Conservation (phyloP, 2,113 vertebrate genomes). For the Stomatorhinus ivindoensis region DNA sequence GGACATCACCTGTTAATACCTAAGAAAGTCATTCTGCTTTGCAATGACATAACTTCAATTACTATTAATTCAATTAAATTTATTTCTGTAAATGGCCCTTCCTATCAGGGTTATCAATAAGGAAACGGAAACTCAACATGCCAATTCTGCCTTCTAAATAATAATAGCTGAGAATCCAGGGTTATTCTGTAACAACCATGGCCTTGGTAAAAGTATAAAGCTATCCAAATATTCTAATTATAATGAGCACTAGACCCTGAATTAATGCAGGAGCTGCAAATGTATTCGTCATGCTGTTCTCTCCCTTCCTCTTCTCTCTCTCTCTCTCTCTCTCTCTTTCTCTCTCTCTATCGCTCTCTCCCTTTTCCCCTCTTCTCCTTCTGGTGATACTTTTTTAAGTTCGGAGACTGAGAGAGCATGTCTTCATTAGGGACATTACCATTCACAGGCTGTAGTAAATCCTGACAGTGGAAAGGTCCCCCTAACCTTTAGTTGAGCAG, state of each 20-base stretch:
- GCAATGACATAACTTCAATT: background rate
- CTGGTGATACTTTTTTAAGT: conserved; percentile 93
- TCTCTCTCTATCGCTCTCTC: conserved; percentile 28
- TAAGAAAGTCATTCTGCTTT: background rate
- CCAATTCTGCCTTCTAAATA: conserved; percentile 52
- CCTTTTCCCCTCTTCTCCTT: conserved; percentile 68
- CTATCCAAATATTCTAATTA: conserved; percentile 74
- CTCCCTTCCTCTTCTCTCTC: conserved; percentile 18
- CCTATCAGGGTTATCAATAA: background rate
- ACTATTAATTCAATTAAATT: background rate
- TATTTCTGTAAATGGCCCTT: background rate
- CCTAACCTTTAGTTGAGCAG: conserved; percentile 99
- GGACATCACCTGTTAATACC: background rate
- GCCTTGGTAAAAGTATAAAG: conserved; percentile 74
- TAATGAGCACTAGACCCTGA: conserved; percentile 57
- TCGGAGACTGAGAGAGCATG: conserved; percentile 97
- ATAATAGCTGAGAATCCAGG: conserved; percentile 52
- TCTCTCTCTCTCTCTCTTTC: conserved; percentile 19
- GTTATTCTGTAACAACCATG: conserved; percentile 50
- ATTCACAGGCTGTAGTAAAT: conserved; percentile 99
- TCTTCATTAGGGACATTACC: conserved; percentile 99
- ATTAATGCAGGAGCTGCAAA: conserved; percentile 65
- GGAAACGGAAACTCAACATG: conserved; percentile 30
- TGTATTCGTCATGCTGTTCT: conserved; percentile 70
- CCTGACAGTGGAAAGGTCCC: conserved; percentile 99